Percentiles rank a stretch among this genome's conserved stretches.
These are phyloP conservation scores for Crypturellus tataupa DNA, from an alignment of 2,797 vertebrate genomes.

Conservation along the genomic window DNA sequence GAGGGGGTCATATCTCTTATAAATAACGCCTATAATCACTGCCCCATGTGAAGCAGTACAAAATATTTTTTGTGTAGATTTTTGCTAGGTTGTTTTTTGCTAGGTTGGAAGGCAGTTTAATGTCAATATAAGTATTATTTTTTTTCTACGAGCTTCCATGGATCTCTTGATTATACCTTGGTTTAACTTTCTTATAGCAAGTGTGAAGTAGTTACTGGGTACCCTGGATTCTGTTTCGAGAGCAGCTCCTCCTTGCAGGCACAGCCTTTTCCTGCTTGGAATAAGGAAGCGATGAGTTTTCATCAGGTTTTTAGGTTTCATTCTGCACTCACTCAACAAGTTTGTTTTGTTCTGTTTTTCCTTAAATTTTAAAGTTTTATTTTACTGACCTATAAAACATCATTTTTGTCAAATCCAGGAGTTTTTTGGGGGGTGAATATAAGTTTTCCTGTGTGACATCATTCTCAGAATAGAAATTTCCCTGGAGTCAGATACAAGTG, in stretches of 20 bases:
- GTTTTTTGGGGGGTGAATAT: background rate
- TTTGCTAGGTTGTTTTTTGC: background rate
- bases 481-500: background rate
- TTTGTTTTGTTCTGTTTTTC: background rate
- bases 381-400: background rate
- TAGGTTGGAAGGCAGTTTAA: background rate
- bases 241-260: background rate
- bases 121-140: background rate
- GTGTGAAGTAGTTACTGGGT: background rate
- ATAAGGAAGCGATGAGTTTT: background rate
- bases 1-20: background rate
- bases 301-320: background rate
- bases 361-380: background rate
- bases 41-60: background rate
- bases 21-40: background rate
- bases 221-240: background rate
- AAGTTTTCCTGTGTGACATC: background rate
- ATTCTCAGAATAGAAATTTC: background rate
- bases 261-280: background rate
- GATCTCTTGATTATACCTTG: background rate
- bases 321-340: background rate
- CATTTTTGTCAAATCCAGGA: background rate
- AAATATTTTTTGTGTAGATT: background rate
- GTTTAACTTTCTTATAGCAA: background rate
- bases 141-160: background rate